Conservation (phyloP, 2,113 vertebrate species). For the Triplophysa siluroides region DNA sequence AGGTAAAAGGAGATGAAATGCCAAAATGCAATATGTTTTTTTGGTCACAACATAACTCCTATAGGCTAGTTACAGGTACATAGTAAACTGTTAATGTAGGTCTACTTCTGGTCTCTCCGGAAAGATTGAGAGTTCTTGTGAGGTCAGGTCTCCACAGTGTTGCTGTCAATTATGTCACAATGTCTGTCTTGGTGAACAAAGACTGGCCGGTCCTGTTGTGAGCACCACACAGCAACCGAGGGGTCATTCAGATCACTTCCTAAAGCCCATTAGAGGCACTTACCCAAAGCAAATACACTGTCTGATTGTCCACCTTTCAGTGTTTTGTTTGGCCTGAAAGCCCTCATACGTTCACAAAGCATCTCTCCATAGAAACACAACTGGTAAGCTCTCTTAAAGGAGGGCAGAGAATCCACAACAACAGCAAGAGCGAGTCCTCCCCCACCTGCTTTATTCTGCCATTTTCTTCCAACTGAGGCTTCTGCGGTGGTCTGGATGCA, state of each 20-base stretch:
- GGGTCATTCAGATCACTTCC: constrained; percentile 11
- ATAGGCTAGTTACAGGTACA: no score
- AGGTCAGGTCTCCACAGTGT: background rate
- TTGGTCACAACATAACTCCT: no score
- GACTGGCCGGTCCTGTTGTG: constrained; percentile 14
- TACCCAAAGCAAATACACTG: constrained; percentile 5
- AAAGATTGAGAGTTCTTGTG: background rate
- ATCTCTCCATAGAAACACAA: background rate
- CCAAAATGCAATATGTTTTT: no score
- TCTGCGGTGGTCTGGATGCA: background rate
- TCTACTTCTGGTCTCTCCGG: background rate
- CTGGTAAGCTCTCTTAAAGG: background rate
- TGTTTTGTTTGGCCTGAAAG: constrained; percentile 7
- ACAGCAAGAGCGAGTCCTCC: background rate
- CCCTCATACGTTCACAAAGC: constrained; percentile 1
- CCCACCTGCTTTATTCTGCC: background rate
- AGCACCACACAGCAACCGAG: background rate
- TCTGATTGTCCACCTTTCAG: constrained; percentile 26
- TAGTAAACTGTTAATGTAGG: no score
- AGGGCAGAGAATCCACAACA: background rate
- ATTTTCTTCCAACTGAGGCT: background rate
- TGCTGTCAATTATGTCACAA: constrained; percentile 9
- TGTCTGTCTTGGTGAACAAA: background rate
- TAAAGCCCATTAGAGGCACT: constrained; percentile 27
- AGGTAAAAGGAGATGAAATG: no score